Base-by-base conservation (phyloP, 2,888 invertebrate species). In the Hydrotaea cyrtoneurina region DNA sequence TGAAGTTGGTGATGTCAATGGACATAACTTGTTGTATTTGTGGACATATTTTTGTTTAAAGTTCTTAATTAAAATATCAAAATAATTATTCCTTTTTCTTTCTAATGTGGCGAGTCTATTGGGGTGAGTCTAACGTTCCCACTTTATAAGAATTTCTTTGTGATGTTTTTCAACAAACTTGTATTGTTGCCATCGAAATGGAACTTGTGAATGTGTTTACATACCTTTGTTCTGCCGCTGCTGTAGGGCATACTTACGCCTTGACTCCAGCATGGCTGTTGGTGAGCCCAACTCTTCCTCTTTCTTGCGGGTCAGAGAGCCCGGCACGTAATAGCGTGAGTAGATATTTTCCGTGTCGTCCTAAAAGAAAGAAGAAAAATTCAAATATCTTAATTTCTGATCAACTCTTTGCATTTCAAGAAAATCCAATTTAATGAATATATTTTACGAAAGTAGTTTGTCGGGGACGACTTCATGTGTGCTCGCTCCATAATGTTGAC, bases 221-320 rank as follows among this genome's bases (percentile, higher is more conserved):
- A 78, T 88, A 91, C 91, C 91, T 89, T 88, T 88, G 75, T 90
- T 88, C 19, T 89, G 89, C 59, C 88, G 86, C 64, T 90, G 89
- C 79, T 88, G 89, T 43, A 88, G 86, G 15, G 89, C 88, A 66
- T 89, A 88, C 15, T 88, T 85, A 17, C 89, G 89, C 78, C 90
- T 91, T 74, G 91, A 86, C 74, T 89, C 87, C 73, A 89, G 86
- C 21, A 90, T 89, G 0, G 91, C 91, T 36, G 90, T 89, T 31
- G 89, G 88, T 19, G 90, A 91, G 76, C 92, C 91, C 78, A 91
- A 72, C 64, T 89, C 89, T 50, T 91, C 89, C 57, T 89, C 89
- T 79, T 92, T 92, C 79, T 89, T 89, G 11, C 88, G 89, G 21
- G 91, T 91, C 53, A 91, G 76, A 21, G 88, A 88, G 31, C 92